A percentile compares a stretch with the other conserved stretches of the same genome.
These are phyloP conservation scores for Hyles lineata DNA, from an alignment of 2,888 invertebrate genomes.

Conservation along the genomic window DNA sequence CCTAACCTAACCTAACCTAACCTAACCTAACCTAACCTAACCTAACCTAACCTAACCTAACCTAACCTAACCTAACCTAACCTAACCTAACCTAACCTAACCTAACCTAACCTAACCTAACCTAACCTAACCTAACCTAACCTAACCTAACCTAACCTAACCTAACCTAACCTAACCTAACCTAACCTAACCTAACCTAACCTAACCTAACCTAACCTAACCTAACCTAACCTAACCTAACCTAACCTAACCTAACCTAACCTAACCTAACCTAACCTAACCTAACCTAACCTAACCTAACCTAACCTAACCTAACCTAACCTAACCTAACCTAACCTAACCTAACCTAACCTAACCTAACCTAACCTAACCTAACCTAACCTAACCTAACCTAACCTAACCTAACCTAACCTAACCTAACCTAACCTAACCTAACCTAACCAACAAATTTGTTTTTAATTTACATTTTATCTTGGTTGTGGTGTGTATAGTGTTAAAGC, in stretches of 20 bases:
- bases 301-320: constrained; percentile 42
- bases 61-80: constrained; percentile 42
- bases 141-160: constrained; percentile 42
- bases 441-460: too few relatives aligned
- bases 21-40: constrained; percentile 43
- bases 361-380: constrained; percentile 38
- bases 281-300: constrained; percentile 42
- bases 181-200: constrained; percentile 44
- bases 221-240: constrained; percentile 41
- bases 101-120: constrained; percentile 31
- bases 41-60: constrained; percentile 43
- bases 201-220: constrained; percentile 40
- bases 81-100: background rate
- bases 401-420: constrained; percentile 41
- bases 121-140: constrained; percentile 40
- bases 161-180: constrained; percentile 41
- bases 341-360: constrained; percentile 26
- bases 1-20: constrained; percentile 41
- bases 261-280: constrained; percentile 43
- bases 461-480: too few relatives aligned
- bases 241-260: constrained; percentile 40
- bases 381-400: constrained; percentile 43
- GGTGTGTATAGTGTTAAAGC: too few relatives aligned
- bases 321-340: constrained; percentile 31
- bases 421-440: too few relatives aligned